Base-by-base conservation (phyloP, 1,140 invertebrate genomes). In the Branchinecta lindahli region DNA sequence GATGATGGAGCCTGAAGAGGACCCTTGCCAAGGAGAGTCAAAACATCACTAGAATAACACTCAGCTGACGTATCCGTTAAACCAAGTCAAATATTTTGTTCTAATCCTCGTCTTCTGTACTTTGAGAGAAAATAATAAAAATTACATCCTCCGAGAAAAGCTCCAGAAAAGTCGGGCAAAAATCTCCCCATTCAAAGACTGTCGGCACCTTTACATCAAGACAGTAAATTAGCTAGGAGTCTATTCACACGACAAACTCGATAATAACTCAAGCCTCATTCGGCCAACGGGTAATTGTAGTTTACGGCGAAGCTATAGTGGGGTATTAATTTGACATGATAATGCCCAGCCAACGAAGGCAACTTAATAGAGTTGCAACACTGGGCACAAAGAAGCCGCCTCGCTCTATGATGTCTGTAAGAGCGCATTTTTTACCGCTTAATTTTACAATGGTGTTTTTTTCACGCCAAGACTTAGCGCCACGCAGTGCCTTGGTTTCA, bases 311-410 rank as follows among this genome's bases (percentile, higher is more conserved):
- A 15, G 52, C 52, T 61, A 61, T 61, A 61, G 52, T 61, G 52
- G 52, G 52, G 52, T 61, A 61, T 61, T 61, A 61, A 61, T 61
- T 61, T 61, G 52, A 61, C 52, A 61, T 61, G 52, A 61, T 61
- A 61, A 61, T 61, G 52, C 52, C 6, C 18, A 61, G 52, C 52
- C 18, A 20, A 61, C 12, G 52, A 61, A 1, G 52, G 52, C 52
- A 61, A 20, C 52, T 61, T 61, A 61, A 61, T 61, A 61, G 52
- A 61, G 52, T 61, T 61, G 52, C 52, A 61, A 61, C 52, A 12
- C 12, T 20, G 52, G 6, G 12, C 52, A 15, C 52, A 61, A 61
- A 61, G 52, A 20, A 61, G 52, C 52, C 52, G 52, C 52, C 12
- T 15, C 52, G 12, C 52, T 61, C 12, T 61, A 61, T 61, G 52